Percentiles rank a stretch among this genome's conserved stretches.
These are phyloP conservation scores for Zaprionus gabonicus DNA, from an alignment of 1,140 invertebrate species.

Conservation along the genomic window DNA sequence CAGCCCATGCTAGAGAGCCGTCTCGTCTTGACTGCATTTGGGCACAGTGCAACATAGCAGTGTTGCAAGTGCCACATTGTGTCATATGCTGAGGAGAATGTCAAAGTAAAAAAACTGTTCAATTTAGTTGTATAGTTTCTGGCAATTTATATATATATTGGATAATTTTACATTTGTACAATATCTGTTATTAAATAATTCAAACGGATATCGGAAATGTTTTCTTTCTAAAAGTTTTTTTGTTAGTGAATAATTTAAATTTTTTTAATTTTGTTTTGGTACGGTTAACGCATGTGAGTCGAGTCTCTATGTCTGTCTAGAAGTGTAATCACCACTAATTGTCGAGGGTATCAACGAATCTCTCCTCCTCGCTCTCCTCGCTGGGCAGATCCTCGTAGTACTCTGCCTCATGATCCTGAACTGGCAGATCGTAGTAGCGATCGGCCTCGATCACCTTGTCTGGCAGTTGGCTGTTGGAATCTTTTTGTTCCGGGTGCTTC, in stretches of 20 bases:
- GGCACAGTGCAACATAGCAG: background rate
- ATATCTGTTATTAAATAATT: background rate
- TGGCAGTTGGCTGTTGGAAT: background rate
- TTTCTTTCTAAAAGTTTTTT: too few species aligned
- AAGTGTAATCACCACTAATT: background rate
- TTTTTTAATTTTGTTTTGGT: too few species aligned
- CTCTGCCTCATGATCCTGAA: background rate
- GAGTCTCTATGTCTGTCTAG: too few species aligned
- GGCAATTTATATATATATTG: too few species aligned
- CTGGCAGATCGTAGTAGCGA: background rate
- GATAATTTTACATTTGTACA: too few species aligned
- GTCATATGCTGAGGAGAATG: background rate
- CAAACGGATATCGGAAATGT: background rate
- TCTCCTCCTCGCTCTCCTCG: background rate
- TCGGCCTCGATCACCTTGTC: background rate
- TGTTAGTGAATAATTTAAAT: too few species aligned
- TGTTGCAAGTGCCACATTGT: constrained; percentile 1
- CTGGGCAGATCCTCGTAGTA: background rate
- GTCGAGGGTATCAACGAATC: background rate
- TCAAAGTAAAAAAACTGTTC: background rate
- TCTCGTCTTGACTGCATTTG: background rate
- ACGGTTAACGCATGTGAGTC: too few species aligned
- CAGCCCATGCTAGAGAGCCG: too few species aligned
- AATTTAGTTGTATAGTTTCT: background rate
- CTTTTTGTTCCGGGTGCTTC: background rate